Conservation (phyloP, 2,113 vertebrate genomes). For the Chaetorhynchus papuensis region DNA sequence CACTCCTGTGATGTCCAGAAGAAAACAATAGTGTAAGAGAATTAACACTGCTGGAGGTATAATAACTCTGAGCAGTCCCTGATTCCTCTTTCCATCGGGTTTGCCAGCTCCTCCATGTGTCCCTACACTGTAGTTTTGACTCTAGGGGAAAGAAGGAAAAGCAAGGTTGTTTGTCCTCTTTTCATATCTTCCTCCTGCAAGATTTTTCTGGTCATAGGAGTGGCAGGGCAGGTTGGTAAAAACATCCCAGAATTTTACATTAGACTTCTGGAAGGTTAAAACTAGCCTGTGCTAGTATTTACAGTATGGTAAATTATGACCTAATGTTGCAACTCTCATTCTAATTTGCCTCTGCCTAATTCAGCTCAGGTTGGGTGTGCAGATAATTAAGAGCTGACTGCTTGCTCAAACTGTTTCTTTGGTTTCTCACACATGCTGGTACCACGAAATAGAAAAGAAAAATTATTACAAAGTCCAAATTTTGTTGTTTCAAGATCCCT, state of each 20-base stretch:
- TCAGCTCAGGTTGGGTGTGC: background rate
- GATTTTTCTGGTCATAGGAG: background rate
- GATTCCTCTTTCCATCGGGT: background rate
- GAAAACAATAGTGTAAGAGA: background rate
- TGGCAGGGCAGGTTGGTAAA: background rate
- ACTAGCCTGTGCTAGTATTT: background rate
- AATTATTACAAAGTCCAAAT: background rate
- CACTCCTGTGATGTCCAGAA: background rate
- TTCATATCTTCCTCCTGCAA: background rate
- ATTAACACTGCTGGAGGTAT: background rate
- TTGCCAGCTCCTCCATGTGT: background rate
- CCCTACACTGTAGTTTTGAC: background rate
- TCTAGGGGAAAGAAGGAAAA: background rate
- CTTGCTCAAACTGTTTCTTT: background rate
- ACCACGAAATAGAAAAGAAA: background rate
- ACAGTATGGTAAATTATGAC: background rate
- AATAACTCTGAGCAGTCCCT: background rate
- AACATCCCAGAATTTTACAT: background rate
- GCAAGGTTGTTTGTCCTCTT: background rate
- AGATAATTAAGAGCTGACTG: background rate
- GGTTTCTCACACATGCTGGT: background rate
- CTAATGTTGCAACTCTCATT: background rate
- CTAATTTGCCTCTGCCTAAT: background rate
- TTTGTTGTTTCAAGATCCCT: background rate
- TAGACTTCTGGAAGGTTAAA: background rate